phyloP scores from a whole-genome alignment of 2,797 vertebrate species.

The Hyperoplus immaculatus region DNA sequence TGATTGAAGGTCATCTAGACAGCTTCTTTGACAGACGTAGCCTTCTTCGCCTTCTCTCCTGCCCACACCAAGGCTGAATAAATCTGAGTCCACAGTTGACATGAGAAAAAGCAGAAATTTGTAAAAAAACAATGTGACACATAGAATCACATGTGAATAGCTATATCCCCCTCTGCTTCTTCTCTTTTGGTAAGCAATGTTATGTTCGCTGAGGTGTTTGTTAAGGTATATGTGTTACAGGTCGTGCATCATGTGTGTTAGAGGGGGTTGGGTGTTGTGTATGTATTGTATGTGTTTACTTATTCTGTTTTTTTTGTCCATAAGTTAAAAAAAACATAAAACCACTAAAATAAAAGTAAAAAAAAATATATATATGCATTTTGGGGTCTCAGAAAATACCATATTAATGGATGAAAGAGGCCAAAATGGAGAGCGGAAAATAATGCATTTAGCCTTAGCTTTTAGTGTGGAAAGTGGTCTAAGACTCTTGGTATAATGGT shows the following conservation, averaged over 20 bases:
- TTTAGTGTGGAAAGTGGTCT: too few species aligned
- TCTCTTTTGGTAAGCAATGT: background rate
- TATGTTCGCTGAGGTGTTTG: background rate
- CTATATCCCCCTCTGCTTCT: background rate
- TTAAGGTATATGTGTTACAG: background rate
- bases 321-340: too few species aligned
- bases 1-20: slow-evolving; percentile 37
- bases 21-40: slow-evolving; percentile 9
- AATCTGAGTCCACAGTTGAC: background rate
- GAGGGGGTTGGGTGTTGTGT: too few species aligned
- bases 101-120: too few species aligned
- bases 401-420: background rate
- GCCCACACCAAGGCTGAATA: background rate
- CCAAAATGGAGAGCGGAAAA: background rate
- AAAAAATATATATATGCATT: too few species aligned
- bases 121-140: background rate
- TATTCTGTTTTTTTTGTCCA: too few species aligned
- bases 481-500: background rate
- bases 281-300: too few species aligned
- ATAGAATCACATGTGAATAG: background rate
- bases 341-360: too few species aligned
- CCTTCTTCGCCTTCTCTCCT: background rate
- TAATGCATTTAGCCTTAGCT: too few species aligned
- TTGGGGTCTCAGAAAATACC: too few species aligned
- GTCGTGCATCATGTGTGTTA: too few species aligned